Evolutionary conservation across 2,888 invertebrate genomes (phyloP).

Genomic region (Allolobophora icterica): DNA sequence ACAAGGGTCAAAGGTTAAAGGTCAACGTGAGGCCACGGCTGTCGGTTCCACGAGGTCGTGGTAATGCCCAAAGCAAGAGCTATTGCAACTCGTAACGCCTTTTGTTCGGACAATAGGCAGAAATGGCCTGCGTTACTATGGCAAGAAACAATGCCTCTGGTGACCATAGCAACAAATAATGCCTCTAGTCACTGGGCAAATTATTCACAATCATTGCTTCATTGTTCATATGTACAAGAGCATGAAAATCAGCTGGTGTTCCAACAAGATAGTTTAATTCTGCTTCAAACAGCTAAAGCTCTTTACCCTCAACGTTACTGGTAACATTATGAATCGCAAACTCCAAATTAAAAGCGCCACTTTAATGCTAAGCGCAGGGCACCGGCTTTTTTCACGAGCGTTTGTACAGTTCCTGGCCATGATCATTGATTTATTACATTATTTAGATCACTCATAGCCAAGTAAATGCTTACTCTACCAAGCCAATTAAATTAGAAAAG

Average conservation of each 20-base stretch:
- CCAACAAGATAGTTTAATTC: neutral
- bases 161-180: neutral
- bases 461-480: too few species aligned
- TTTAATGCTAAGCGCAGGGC: too few species aligned
- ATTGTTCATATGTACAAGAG: neutral
- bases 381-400: too few species aligned
- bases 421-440: too few species aligned
- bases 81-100: neutral
- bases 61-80: constrained; percentile 20
- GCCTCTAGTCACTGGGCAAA: neutral
- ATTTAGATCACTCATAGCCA: too few species aligned
- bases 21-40: neutral
- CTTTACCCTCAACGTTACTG: too few species aligned
- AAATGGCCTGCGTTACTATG: neutral
- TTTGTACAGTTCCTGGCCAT: too few species aligned
- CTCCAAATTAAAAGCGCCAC: too few species aligned
- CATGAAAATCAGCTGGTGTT: neutral
- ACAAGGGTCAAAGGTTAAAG: neutral
- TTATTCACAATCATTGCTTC: constrained; percentile 9
- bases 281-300: neutral
- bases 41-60: neutral
- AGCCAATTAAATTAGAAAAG: too few species aligned
- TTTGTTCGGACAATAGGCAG: neutral
- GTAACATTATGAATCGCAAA: too few species aligned
- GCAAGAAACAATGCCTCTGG: neutral